Evolutionary conservation across 30 jellyfish, hydroid and myxozoan genomes (phyloP).

Genomic region (Cassiopea andromeda): DNA sequence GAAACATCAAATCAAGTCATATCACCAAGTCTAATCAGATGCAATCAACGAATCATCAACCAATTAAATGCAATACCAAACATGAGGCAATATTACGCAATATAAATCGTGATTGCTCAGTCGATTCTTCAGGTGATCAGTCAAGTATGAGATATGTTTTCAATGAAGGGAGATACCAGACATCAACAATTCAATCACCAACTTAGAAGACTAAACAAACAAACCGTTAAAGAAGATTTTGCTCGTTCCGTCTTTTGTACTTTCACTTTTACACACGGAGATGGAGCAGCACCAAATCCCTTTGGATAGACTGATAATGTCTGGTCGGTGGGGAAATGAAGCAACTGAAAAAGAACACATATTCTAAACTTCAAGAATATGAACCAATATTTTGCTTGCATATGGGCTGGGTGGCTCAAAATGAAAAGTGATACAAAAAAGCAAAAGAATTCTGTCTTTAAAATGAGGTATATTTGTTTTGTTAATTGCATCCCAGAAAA

Average conservation of each 20-base stretch:
- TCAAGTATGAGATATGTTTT: background rate
- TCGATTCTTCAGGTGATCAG: background rate
- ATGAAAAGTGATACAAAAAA: too few species aligned
- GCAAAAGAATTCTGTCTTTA: too few species aligned
- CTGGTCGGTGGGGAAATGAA: conserved; percentile 76
- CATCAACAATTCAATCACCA: too few species aligned
- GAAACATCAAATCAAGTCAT: background rate
- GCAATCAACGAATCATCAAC: background rate
- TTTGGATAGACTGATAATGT: conserved; percentile 85
- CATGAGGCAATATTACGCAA: background rate
- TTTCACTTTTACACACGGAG: conserved; percentile 92
- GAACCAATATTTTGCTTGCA: too few species aligned
- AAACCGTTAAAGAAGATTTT: conserved; percentile 56
- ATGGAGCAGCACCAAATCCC: conserved; percentile 81
- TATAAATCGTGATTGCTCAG: background rate
- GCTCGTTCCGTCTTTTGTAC: conserved; percentile 68
- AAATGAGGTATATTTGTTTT: too few species aligned
- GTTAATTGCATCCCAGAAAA: too few species aligned
- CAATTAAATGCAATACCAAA: background rate
- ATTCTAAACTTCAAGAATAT: too few species aligned
- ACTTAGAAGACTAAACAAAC: background rate
- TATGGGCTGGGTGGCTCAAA: too few species aligned
- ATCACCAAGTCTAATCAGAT: too few species aligned
- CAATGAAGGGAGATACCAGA: too few species aligned
- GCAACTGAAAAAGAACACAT: conserved; percentile 51